phyloP scores from a whole-genome alignment of 2,797 vertebrate genomes.

The Euthynnus affinis region DNA sequence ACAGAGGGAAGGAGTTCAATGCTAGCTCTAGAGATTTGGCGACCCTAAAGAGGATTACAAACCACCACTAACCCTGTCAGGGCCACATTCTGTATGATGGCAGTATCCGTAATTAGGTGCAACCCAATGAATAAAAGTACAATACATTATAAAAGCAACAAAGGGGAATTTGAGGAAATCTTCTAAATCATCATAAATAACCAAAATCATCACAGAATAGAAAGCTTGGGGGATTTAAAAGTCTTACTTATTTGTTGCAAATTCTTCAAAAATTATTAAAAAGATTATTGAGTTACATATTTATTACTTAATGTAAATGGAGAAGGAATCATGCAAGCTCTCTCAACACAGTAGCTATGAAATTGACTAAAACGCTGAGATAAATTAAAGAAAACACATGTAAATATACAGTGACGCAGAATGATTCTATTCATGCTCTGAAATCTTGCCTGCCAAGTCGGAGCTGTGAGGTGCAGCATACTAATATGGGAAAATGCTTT shows the following conservation, averaged over 20 bases:
- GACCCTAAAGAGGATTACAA: slow-evolving; percentile 60
- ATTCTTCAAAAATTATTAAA: not conserved
- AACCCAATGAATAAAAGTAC: slow-evolving; percentile 24
- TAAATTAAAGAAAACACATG: slow-evolving; percentile 9
- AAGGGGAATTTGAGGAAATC: slow-evolving; percentile 4
- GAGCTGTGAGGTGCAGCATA: slow-evolving; percentile 67
- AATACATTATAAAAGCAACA: slow-evolving; percentile 17
- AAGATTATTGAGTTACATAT: not conserved
- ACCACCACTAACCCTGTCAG: slow-evolving; percentile 22
- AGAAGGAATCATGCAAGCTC: not conserved
- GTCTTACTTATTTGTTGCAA: not conserved
- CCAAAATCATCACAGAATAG: not conserved
- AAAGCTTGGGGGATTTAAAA: not conserved
- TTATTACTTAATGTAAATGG: not conserved
- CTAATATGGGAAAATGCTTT: slow-evolving; percentile 76
- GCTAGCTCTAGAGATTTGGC: slow-evolving; percentile 40
- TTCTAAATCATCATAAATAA: slow-evolving; percentile 16
- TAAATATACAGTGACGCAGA: slow-evolving; percentile 37
- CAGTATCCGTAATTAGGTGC: slow-evolving; percentile 34
- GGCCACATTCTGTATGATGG: slow-evolving; percentile 15
- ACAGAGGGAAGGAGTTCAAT: slow-evolving; percentile 33
- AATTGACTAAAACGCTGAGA: not conserved
- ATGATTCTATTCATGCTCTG: slow-evolving; percentile 72
- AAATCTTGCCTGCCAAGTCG: slow-evolving; percentile 64
- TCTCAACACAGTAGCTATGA: not conserved